Conservation (phyloP, 2,888 invertebrate species). For the Amphipoea lucens region DNA sequence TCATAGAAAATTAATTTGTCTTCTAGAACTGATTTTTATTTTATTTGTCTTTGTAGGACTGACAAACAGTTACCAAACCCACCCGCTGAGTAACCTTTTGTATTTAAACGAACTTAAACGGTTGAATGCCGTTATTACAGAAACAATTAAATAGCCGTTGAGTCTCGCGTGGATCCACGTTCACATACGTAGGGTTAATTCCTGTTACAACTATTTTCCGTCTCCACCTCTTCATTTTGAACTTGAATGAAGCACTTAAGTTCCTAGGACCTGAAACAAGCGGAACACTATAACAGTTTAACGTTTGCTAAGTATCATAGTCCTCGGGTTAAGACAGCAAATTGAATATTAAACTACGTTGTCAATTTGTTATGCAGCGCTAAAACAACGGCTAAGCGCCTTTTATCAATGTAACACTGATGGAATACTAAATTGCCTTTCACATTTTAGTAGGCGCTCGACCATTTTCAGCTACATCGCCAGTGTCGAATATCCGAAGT, state of each 20-base stretch:
- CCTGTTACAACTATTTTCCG: not conserved
- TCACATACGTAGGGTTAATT: not conserved
- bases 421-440: constrained; percentile 68
- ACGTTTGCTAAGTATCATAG: constrained; percentile 41
- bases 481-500: constrained; percentile 33
- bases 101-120: not conserved
- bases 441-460: constrained; percentile 65
- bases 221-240: not conserved
- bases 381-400: constrained; percentile 66
- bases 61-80: not conserved
- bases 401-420: constrained; percentile 65
- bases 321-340: constrained; percentile 58
- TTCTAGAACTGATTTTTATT: no score
- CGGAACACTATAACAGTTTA: constrained; percentile 40
- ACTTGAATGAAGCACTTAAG: not conserved
- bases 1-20: no score
- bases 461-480: constrained; percentile 28
- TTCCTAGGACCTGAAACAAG: constrained; percentile 2
- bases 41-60: not conserved
- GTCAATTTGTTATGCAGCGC: constrained; percentile 66
- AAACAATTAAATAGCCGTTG: not conserved
- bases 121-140: not conserved
- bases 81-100: not conserved
- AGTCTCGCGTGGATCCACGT: not conserved
- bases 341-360: constrained; percentile 68